Percentiles rank a stretch among this genome's conserved stretches.
Evolutionary conservation across 2,888 invertebrate species (phyloP).

Genomic region (Nineta flava): DNA sequence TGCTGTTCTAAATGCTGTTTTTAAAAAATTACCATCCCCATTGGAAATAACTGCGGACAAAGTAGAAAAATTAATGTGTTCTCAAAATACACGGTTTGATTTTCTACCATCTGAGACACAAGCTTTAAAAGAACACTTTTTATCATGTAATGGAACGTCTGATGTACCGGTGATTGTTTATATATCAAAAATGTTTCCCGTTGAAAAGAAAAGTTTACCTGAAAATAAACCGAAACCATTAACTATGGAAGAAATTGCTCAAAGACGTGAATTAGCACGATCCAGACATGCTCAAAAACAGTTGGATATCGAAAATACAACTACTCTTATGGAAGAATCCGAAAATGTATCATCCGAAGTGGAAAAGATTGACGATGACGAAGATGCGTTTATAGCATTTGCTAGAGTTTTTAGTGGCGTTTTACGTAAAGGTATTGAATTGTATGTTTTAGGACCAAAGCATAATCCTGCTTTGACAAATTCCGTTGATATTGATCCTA

Average conservation of each 20-base stretch:
- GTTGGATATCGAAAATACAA: slow-evolving; percentile 9
- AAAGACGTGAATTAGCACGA: slow-evolving; percentile 48
- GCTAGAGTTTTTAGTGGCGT: slow-evolving; percentile 86
- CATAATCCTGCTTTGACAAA: slow-evolving; percentile 53
- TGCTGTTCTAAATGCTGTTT: slow-evolving; percentile 69
- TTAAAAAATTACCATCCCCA: slow-evolving; percentile 69
- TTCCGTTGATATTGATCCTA: slow-evolving; percentile 25
- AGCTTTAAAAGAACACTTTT: slow-evolving; percentile 49
- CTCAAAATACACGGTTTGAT: slow-evolving; percentile 49
- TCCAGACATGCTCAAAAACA: slow-evolving; percentile 42
- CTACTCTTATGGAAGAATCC: background rate
- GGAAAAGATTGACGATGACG: slow-evolving; percentile 21
- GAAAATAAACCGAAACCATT: slow-evolving; percentile 65
- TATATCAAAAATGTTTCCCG: slow-evolving; percentile 82
- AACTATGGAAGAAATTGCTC: slow-evolving; percentile 54
- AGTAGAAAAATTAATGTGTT: slow-evolving; percentile 68
- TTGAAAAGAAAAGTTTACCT: slow-evolving; percentile 57
- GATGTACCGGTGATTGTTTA: slow-evolving; percentile 54
- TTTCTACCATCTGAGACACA: slow-evolving; percentile 52
- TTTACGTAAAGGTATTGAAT: slow-evolving; percentile 52
- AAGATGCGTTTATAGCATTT: slow-evolving; percentile 72
- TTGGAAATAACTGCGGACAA: slow-evolving; percentile 55
- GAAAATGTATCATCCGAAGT: background rate
- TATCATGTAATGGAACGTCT: slow-evolving; percentile 46
- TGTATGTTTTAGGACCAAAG: slow-evolving; percentile 77